Evolutionary conservation across 2,797 vertebrate genomes (phyloP).

Genomic region (Buphagus erythrorhynchus): DNA sequence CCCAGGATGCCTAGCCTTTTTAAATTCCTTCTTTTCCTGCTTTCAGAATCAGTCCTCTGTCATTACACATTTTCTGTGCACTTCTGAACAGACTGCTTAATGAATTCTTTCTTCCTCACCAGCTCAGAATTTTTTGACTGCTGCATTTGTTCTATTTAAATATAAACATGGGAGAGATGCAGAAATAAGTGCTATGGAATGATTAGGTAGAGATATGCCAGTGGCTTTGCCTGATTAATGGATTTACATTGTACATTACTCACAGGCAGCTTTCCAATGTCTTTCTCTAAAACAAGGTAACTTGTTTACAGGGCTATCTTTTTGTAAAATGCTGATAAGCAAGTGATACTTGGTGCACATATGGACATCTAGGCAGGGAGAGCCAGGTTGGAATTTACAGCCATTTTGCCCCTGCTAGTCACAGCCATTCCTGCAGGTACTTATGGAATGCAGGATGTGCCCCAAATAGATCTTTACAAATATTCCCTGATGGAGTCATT

Average conservation of each 20-base stretch:
- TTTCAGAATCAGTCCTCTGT: neutral
- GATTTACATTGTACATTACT: neutral
- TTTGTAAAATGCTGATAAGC: neutral
- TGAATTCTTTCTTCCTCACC: neutral
- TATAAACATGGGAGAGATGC: neutral
- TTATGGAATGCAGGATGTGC: constrained; percentile 40
- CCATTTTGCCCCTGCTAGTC: constrained; percentile 9
- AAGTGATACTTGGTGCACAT: neutral
- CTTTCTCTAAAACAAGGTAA: neutral
- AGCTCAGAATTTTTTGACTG: neutral
- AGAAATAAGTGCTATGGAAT: neutral
- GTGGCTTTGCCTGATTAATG: constrained; percentile 12
- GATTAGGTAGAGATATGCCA: neutral
- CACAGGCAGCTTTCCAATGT: neutral
- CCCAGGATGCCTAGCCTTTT: neutral
- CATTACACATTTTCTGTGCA: neutral
- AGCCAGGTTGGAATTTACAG: neutral
- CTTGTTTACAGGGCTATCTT: neutral
- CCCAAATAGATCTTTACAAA: constrained; percentile 13
- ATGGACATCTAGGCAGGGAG: neutral
- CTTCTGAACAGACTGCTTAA: neutral
- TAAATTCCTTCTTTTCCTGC: neutral
- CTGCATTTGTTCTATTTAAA: constrained; percentile 1
- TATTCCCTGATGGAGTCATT: neutral
- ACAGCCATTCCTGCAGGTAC: neutral